Base-by-base conservation (phyloP, 2,113 vertebrate genomes). In the Engystomops pustulosus region DNA sequence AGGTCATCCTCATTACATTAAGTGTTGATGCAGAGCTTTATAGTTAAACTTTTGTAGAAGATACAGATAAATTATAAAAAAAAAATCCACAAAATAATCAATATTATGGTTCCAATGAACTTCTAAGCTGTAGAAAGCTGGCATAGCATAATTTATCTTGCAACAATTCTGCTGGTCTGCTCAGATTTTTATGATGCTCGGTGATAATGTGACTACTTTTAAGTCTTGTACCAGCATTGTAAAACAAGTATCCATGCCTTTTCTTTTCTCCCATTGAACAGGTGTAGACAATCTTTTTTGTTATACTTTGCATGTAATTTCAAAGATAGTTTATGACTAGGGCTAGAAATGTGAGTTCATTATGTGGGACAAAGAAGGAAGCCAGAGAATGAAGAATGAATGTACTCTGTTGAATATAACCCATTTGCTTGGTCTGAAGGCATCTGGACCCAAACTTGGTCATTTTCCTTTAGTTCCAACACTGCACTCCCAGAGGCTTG, bases 361-460 rank as follows among this genome's bases (percentile, higher is more conserved):
- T 98, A 99, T 98, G 97, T 99, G 87, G 97, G 97, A 90, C 97
- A 98, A 44, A 99, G 95, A 85, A 99, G 91, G 91, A 99, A 99
- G 86, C 98, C 98, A 9, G 98, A 99, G 91, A 99, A 99, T 88
- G 98, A 98, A 51, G 98, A 99, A 88, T 99, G 98, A 91, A 99
- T 98, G 91, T 99, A 99, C 88, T 99, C 96, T 0, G 97, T 99
- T 88, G 98, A 98, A 89, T 99, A 99, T 86, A 99, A 90, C 87
- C 98, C 98, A 0, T 99, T 99, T 87, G 98, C 98, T 91, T 99
- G 98, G 93, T 99, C 97, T 12, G 98, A 99, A 44, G 98, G 98
- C 98, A 99, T 99, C 87, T 99, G 98, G 85, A 99, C 90, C 96
- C 96, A 99, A 83, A 99, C 97, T 89, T 99, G 96, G 90, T 99